A percentile compares a stretch with the other conserved stretches of the same genome.
Conservation (phyloP, 2,888 invertebrate species). For the Apeira syringaria region DNA sequence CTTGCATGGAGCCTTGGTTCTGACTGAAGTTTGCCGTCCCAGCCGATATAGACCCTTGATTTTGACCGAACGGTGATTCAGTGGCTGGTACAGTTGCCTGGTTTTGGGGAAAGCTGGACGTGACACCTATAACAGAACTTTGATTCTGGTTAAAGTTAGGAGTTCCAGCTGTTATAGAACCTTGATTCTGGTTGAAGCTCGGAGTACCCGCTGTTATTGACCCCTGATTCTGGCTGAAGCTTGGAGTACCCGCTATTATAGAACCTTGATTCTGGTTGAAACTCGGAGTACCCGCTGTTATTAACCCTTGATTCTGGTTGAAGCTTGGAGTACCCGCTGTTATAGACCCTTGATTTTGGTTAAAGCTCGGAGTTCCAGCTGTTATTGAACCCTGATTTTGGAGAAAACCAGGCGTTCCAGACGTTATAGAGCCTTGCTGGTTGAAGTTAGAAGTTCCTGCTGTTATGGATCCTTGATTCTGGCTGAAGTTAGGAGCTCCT, state of each 20-base stretch:
- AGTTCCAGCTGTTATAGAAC: slow-evolving; percentile 13
- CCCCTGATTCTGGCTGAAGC: slow-evolving; percentile 21
- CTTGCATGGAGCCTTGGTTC: slow-evolving; percentile 7
- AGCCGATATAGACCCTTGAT: slow-evolving; percentile 21
- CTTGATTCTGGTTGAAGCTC: slow-evolving; percentile 9
- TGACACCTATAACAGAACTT: slow-evolving; percentile 7
- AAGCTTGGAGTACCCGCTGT: slow-evolving; percentile 4
- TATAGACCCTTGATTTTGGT: slow-evolving; percentile 10
- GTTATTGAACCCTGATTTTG: slow-evolving; percentile 22
- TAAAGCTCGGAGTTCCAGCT: slow-evolving; percentile 9
- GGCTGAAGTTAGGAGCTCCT: slow-evolving; percentile 26
- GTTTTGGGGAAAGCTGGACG: slow-evolving; percentile 1
- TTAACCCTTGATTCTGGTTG: slow-evolving; percentile 19
- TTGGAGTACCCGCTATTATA: slow-evolving; percentile 22
- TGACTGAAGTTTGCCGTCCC: slow-evolving; percentile 8
- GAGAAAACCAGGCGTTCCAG: slow-evolving; percentile 5
- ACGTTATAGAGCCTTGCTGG: slow-evolving; percentile 12
- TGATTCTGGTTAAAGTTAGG: slow-evolving; percentile 23
- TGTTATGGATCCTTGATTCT: slow-evolving; percentile 10
- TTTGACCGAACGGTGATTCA: slow-evolving; percentile 5
- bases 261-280: slow-evolving; percentile 26
- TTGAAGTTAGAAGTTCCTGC: slow-evolving; percentile 1
- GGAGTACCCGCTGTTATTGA: slow-evolving; percentile 5
- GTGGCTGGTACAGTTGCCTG: slow-evolving; percentile 12
- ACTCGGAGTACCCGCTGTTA: slow-evolving; percentile 24